Evolutionary conservation across 2,888 invertebrate species (phyloP).

Genomic region (Napeogenes inachia): DNA sequence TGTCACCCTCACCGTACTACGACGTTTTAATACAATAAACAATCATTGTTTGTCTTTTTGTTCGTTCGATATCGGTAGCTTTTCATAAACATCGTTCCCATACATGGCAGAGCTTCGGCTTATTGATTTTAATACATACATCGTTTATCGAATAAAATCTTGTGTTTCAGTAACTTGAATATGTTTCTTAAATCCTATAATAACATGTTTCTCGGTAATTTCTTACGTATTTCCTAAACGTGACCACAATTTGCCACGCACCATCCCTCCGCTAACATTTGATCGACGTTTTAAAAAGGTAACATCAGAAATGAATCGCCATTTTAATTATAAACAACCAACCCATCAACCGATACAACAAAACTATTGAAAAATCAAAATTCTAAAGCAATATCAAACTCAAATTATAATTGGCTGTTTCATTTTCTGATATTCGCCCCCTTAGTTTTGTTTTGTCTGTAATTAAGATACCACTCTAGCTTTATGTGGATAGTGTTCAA

Average conservation of each 20-base stretch:
- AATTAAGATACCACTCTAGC: constrained; percentile 31
- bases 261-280: constrained; percentile 47
- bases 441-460: constrained; percentile 29
- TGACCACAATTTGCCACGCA: constrained; percentile 31
- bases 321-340: constrained; percentile 73
- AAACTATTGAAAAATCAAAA: constrained; percentile 72
- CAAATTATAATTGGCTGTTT: constrained; percentile 70
- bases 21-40: constrained; percentile 74
- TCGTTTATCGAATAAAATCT: neutral
- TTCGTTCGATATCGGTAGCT: constrained; percentile 39
- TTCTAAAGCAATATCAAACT: constrained; percentile 65
- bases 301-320: constrained; percentile 52
- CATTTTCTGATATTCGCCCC: constrained; percentile 47
- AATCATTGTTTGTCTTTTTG: constrained; percentile 60
- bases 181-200: too few relatives aligned
- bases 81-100: constrained; percentile 27
- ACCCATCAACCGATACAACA: constrained; percentile 58
- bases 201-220: too few relatives aligned
- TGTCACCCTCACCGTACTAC: constrained; percentile 44
- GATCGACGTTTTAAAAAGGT: constrained; percentile 64
- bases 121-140: constrained; percentile 52
- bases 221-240: constrained; percentile 21
- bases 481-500: constrained; percentile 20
- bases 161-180: too few relatives aligned
- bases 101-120: constrained; percentile 27